Evolutionary conservation across 2,888 invertebrate species (phyloP).

Genomic region (Eilema sororculum): DNA sequence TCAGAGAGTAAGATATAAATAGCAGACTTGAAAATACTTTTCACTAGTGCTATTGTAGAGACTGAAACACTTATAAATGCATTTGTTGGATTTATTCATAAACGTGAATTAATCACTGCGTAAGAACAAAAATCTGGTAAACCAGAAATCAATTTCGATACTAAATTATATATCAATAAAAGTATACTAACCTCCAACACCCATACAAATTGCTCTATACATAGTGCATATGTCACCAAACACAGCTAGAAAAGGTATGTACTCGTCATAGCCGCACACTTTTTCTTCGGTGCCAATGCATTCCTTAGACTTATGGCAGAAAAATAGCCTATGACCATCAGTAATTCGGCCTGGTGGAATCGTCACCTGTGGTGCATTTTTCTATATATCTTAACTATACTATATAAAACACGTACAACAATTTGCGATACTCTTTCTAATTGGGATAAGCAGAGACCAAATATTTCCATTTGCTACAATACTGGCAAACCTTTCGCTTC

Average conservation of each 20-base stretch:
- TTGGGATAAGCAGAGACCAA: too few species aligned
- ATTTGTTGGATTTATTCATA: too few species aligned
- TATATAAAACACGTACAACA: too few species aligned
- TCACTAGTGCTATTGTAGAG: too few species aligned
- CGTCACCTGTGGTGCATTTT: background rate
- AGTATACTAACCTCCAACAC: conserved; percentile 57
- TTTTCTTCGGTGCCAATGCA: conserved; percentile 50
- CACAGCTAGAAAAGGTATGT: conserved; percentile 46
- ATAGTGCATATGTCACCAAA: conserved; percentile 65
- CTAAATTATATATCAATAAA: background rate
- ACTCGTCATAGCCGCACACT: conserved; percentile 63
- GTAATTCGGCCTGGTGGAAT: background rate
- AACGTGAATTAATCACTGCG: background rate
- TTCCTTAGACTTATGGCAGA: conserved; percentile 15
- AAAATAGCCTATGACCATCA: background rate
- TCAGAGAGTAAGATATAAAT: too few species aligned
- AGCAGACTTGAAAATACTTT: too few species aligned
- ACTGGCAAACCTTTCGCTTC: too few species aligned
- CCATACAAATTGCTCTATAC: conserved; percentile 61
- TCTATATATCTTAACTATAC: background rate
- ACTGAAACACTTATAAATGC: too few species aligned
- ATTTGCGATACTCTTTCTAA: too few species aligned
- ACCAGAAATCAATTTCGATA: background rate
- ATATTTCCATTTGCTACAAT: too few species aligned
- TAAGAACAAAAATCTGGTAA: background rate